Conservation (phyloP, 2,113 vertebrate species). For the Perca flavescens region DNA sequence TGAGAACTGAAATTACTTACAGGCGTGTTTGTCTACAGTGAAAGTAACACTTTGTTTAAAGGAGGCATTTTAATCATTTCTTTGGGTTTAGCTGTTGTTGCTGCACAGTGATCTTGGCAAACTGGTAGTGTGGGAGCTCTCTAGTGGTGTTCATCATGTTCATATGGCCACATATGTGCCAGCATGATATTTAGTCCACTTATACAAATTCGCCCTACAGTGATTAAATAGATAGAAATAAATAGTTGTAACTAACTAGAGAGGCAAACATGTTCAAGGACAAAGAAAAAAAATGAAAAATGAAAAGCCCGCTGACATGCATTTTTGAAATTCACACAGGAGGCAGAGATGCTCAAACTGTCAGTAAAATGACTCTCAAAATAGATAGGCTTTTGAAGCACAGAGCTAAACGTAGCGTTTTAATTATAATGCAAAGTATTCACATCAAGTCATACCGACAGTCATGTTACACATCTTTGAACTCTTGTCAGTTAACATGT, state of each 20-base stretch:
- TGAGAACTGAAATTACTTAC: background rate
- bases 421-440: constrained; percentile 50
- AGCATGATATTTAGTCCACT: background rate
- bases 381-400: constrained; percentile 48
- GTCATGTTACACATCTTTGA: constrained; percentile 34
- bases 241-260: background rate
- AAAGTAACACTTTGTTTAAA: constrained; percentile 8
- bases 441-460: constrained; percentile 46
- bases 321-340: constrained; percentile 16
- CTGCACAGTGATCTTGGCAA: background rate
- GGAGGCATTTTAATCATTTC: background rate
- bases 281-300: background rate
- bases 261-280: constrained; percentile 20
- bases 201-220: background rate
- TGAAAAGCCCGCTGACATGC: background rate
- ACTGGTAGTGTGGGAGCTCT: constrained; percentile 5
- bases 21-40: background rate
- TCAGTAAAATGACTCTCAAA: constrained; percentile 37
- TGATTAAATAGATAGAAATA: background rate
- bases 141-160: background rate
- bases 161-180: background rate
- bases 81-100: background rate
- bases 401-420: constrained; percentile 44
- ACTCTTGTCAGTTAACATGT: constrained; percentile 21
- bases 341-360: constrained; percentile 30